Base-by-base conservation (phyloP, 2,113 vertebrate species). In the Columba livia region DNA sequence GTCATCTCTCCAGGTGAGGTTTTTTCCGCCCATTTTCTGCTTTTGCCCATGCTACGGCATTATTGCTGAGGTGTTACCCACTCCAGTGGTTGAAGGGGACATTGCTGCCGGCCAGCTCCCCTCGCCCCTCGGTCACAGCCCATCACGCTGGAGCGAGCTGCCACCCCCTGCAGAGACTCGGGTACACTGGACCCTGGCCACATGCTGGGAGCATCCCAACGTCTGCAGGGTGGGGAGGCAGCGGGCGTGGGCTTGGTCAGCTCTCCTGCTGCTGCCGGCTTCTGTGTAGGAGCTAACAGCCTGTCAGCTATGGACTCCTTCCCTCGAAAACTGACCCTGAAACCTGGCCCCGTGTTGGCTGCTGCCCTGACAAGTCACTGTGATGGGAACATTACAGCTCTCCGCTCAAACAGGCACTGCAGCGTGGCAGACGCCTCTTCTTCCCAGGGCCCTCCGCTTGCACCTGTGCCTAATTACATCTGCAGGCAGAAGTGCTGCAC, bases 121-220 rank as follows among this genome's bases (percentile, higher is more conserved):
- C 31, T 85, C 3, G 0, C 11, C 47, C 23, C 20, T 40, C 0
- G 2, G n/a, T 12, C 57, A 58, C 53, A 90, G 57, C 20, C 31
- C 4, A 2, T 61, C 61, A 38, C 0, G 1, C 47, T 67, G 90
- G 12, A n/a, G 19, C 13, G 19, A 47, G 23, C 6, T 44, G 20
- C 15, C 4, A 1, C 10, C 15, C 10, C 5, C 32, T 44, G 40
- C 1, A 3, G 25, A 32, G 31, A 36, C 15, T 2, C 1, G 3
- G 28, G 24, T 15, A 17, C 0, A 1, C 26, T 24, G 50, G 20
- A 17, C 7, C 40, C 28, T 2, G 2, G 4, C 5, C 31, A 47
- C 1, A 0, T 20, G 47, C 36, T 1, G 3, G 56, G 25, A 61
- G 13, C 36, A 11, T 7, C 0, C 0, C 29, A 1, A 3, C 2